Evolutionary conservation across 2,797 vertebrate genomes (phyloP), one percentile per base, ranked within the genome.

Genomic region (Scleropages formosus): DNA sequence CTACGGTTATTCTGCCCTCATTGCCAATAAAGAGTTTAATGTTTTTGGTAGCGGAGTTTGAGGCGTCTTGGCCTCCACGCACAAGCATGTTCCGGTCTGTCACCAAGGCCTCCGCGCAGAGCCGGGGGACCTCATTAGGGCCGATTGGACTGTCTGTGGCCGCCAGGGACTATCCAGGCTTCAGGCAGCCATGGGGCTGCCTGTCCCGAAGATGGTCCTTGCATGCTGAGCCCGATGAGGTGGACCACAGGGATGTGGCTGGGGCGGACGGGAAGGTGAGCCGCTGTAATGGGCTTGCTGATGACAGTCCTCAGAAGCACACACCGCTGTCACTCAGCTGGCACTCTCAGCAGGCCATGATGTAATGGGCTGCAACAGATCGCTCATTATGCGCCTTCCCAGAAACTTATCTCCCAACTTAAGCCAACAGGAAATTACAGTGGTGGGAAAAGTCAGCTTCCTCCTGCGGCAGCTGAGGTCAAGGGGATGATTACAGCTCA

Each of bases 81-180:
- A 8, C 67, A 56, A n/a, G 27, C 39, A 31, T 39, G 58, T 59
- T 69, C 60, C n/a, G 46, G 58, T 56, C 61, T 47, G 77, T 71
- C 83, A 77, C 80, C 73, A 56, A 81, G 46, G 60, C 75, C 18
- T 58, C 65, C 64, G 58, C 58, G 69, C 56, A 11, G 82, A 75
- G 78, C 67, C 88, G 69, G 78, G 90, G 87, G 90, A 89, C 82
- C 88, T 89, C 88, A 91, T 91, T 91, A 90, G 81, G 74, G 72
- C 72, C 53, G 61, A 46, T 46, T 22, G 68, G 69, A 70, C 63
- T 44, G 61, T 75, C 63, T 47, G 16, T 9, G 26, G 75, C 74
- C 77, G 64, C 77, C 22, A 66, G 75, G 73, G 76, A 71, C 73
- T 53, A 27, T 7, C 22, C 18, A 77, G 76, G 53, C 27, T 22